phyloP scores from a whole-genome alignment of 2,113 vertebrate species.

The Chloebia gouldiae region DNA sequence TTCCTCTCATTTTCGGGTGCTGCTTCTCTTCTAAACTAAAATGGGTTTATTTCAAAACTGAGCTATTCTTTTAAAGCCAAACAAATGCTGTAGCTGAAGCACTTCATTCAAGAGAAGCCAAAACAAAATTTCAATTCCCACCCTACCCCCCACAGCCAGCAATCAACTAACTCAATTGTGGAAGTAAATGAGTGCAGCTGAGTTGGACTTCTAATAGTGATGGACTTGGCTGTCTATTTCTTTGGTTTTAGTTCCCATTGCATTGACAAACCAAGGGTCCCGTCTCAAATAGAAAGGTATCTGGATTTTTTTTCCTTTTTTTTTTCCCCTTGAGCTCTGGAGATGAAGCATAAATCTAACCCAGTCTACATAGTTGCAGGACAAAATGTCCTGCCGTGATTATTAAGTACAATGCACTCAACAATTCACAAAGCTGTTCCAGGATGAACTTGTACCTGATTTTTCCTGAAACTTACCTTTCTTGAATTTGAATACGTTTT shows the following conservation, averaged over 20 bases:
- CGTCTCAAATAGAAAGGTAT: background rate
- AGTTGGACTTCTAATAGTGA: background rate
- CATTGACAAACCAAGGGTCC: background rate
- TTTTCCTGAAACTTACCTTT: background rate
- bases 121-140: background rate
- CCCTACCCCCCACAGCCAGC: fast-evolving
- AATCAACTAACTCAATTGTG: background rate
- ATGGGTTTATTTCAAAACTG: background rate
- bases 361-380: background rate
- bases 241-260: background rate
- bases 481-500: background rate
- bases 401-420: background rate
- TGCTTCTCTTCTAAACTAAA: background rate
- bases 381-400: background rate
- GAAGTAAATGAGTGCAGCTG: background rate
- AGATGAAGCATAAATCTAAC: background rate
- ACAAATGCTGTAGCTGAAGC: background rate
- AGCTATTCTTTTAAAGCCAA: background rate
- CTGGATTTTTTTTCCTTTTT: fast-evolving
- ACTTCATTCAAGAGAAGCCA: background rate
- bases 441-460: background rate
- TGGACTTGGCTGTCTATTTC: background rate
- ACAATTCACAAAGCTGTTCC: background rate
- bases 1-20: background rate
- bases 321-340: background rate